Conservation (phyloP, 1,140 invertebrate species). For the Aphelinus certus region DNA sequence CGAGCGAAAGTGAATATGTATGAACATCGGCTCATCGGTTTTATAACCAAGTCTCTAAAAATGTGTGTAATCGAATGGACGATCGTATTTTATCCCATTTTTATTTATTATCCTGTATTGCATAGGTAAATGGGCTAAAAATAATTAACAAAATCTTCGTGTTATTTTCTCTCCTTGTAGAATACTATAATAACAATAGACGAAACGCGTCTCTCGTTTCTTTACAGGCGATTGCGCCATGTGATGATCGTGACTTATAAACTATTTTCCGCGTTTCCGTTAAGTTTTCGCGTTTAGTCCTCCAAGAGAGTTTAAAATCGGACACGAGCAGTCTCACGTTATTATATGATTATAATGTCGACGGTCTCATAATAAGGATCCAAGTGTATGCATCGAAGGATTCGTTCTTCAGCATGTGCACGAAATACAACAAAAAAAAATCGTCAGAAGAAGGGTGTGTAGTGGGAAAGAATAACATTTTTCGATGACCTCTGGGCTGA, state of each 20-base stretch:
- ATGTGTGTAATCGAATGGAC: conserved; percentile 15
- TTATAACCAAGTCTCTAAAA: background rate
- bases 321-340: conserved; percentile 35
- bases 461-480: background rate
- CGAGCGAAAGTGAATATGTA: background rate
- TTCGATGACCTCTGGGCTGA: too few species aligned
- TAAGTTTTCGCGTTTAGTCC: conserved; percentile 31
- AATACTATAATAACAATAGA: conserved; percentile 10
- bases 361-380: conserved; percentile 33
- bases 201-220: conserved; percentile 25
- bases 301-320: conserved; percentile 37
- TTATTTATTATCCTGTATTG: conserved; percentile 12
- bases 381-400: background rate
- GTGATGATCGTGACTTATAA: conserved; percentile 15
- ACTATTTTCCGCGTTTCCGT: conserved; percentile 7
- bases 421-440: background rate
- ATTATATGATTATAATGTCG: conserved; percentile 26
- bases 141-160: conserved; percentile 11
- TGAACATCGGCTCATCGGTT: conserved; percentile 1
- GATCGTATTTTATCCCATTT: conserved; percentile 4
- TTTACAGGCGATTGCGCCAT: background rate
- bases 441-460: background rate
- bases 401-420: conserved; percentile 2
- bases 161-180: conserved; percentile 18
- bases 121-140: conserved; percentile 11